Evolutionary conservation across 2,113 vertebrate species (phyloP).

Genomic region (Neodontobutis hainanensis): DNA sequence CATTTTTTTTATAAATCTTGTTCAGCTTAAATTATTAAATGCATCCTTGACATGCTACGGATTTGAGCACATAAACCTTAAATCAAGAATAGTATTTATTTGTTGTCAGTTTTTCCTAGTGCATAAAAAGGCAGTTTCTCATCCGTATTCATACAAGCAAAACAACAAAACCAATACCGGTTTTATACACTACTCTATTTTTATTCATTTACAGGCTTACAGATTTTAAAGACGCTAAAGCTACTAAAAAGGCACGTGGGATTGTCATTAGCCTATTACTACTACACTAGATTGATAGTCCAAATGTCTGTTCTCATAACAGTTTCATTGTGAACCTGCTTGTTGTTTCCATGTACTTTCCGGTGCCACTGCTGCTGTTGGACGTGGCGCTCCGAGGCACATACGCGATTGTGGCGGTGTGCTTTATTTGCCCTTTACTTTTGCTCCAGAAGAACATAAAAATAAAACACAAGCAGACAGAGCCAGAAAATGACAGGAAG

Average conservation of each 20-base stretch:
- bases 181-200: not conserved
- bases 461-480: constrained; percentile 84
- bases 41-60: no score
- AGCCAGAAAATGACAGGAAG: constrained; percentile 86
- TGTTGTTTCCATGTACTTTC: constrained; percentile 66
- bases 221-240: not conserved
- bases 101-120: no score
- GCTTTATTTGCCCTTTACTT: constrained; percentile 84
- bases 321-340: constrained; percentile 80
- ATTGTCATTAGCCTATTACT: not conserved
- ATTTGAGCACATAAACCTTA: no score
- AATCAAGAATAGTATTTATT: no score
- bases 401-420: constrained; percentile 83
- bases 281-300: no score
- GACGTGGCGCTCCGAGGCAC: constrained; percentile 71
- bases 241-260: not conserved
- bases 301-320: constrained; percentile 60
- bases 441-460: constrained; percentile 90
- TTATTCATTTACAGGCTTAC: not conserved
- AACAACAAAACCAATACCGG: not conserved
- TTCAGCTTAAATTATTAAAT: no score
- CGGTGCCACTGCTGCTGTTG: constrained; percentile 20
- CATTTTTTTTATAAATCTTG: no score
- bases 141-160: no score
- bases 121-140: no score